A percentile compares a stretch with the other conserved stretches of the same genome.
These are phyloP conservation scores for Bufotes viridis DNA, from an alignment of 2,797 vertebrate species.

Conservation along the genomic window DNA sequence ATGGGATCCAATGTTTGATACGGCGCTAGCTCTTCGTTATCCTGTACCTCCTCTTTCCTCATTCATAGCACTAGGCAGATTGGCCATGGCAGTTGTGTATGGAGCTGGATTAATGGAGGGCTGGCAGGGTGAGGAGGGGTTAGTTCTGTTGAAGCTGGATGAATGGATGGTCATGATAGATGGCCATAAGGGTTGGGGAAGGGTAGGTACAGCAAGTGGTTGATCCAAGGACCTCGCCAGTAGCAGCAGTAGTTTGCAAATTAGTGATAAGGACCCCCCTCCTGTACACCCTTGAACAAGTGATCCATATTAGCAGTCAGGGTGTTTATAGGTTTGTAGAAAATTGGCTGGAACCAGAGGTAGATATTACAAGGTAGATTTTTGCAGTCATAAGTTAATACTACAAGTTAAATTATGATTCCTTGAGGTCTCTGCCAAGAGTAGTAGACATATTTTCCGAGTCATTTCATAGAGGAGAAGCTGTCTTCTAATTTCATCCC, in stretches of 20 bases:
- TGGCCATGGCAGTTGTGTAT: background rate
- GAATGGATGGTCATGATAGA: background rate
- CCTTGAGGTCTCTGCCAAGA: background rate
- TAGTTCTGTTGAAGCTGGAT: background rate
- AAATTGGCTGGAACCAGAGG: background rate
- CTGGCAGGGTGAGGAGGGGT: background rate
- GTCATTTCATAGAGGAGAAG: background rate
- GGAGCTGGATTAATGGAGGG: background rate
- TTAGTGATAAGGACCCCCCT: background rate
- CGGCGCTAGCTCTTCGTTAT: too few relatives aligned
- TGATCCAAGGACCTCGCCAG: background rate
- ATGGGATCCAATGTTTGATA: too few relatives aligned
- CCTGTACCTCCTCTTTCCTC: too few relatives aligned
- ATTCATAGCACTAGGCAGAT: too few relatives aligned
- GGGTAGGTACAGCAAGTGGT: background rate
- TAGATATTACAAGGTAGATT: slow-evolving; percentile 1
- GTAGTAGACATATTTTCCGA: background rate
- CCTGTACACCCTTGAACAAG: background rate
- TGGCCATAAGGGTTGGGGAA: background rate
- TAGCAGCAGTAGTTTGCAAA: background rate
- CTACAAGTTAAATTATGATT: slow-evolving; percentile 1
- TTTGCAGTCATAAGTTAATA: background rate
- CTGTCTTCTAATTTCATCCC: background rate
- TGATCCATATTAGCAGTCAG: background rate
- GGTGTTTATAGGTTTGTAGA: background rate